Evolutionary conservation across 2,113 vertebrate species (phyloP), one percentile per base, ranked within the genome.

Genomic region (Campylomormyrus numenius): DNA sequence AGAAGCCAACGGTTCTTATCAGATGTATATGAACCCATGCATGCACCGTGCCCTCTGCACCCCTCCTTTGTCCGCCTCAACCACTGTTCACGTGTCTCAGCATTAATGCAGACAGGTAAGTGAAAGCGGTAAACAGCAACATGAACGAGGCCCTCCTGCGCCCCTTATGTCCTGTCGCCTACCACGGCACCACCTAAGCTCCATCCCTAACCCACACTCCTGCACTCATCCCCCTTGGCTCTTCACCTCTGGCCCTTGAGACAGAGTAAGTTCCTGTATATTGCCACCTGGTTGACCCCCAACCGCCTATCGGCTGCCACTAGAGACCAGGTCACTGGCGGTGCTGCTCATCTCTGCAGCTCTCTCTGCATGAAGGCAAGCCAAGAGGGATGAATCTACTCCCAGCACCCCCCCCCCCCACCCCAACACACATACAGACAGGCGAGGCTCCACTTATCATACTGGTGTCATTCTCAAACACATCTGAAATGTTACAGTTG

Each of bases 291-390:
- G 74, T 80, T 39, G 74, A 80, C 35, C 31, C 35, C 4, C 74
- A 42, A 42, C 13, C 15, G 5, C 8, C n/a, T 11, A 70, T 70
- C 62, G 10, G n/a, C 62, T 31, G 62, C 58, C 58, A 66, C n/a
- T 66, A n/a, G 58, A 66, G 53, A 56, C 53, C 53, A 53, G 52
- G 15, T 53, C 52, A 53, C 17, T 53, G 52, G 5, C 11, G 17
- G 52, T 53, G 52, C 53, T 85, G 92, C 92, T 93, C 90, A 88
- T 93, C 48, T 90, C 88, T 90, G 56, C 89, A 50, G 52, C 87
- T 62, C 88, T 85, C 66, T 45, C 45, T 17, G 74, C 45, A 70
- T 90, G 90, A 80, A 88, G n/a, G 83, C 5, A 0, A 49, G 90
- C 88, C 90, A 90, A 89, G 56, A 88, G 50, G 45, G 48, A 85